These are phyloP conservation scores for Epizoanthus illoricatus DNA, from an alignment of 92 coral and sea anemone species.

Conservation along the genomic window DNA sequence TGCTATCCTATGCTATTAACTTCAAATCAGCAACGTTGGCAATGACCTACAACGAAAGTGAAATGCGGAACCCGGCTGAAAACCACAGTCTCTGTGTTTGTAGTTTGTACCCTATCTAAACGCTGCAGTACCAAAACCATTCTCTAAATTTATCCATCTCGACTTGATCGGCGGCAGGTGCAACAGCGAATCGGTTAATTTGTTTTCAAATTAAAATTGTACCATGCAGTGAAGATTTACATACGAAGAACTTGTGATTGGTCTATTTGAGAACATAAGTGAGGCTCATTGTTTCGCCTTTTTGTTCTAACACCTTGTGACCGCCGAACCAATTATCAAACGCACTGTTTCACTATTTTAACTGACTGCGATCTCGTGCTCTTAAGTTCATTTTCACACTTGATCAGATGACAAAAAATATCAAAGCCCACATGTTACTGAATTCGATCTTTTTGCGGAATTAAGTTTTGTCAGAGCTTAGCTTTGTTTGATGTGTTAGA, in stretches of 20 bases:
- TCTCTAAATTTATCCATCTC: slow-evolving; percentile 34
- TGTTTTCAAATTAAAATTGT: slow-evolving; percentile 32
- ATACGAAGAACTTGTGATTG: slow-evolving; percentile 1
- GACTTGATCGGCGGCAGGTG: slow-evolving; percentile 42
- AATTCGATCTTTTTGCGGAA: not conserved
- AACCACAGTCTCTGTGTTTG: slow-evolving; percentile 30
- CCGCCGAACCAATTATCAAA: slow-evolving; percentile 3
- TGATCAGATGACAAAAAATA: not conserved
- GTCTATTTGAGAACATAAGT: slow-evolving; percentile 9
- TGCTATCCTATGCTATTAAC: not conserved
- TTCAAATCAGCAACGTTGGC: not conserved
- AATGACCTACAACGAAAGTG: not conserved
- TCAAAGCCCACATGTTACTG: not conserved
- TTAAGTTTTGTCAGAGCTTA: not conserved
- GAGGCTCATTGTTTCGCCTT: slow-evolving; percentile 7
- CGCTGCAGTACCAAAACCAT: not conserved
- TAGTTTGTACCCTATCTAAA: slow-evolving; percentile 22
- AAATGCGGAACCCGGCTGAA: not conserved
- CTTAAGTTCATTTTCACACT: not conserved
- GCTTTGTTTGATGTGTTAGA: not conserved
- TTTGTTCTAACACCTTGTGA: slow-evolving; percentile 26
- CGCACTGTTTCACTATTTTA: not conserved
- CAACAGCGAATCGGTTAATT: slow-evolving; percentile 15
- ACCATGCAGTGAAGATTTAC: slow-evolving; percentile 26
- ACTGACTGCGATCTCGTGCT: not conserved